Evolutionary conservation across 2,113 vertebrate species (phyloP), one percentile per base, ranked within the genome.

Genomic region (Rana temporaria): DNA sequence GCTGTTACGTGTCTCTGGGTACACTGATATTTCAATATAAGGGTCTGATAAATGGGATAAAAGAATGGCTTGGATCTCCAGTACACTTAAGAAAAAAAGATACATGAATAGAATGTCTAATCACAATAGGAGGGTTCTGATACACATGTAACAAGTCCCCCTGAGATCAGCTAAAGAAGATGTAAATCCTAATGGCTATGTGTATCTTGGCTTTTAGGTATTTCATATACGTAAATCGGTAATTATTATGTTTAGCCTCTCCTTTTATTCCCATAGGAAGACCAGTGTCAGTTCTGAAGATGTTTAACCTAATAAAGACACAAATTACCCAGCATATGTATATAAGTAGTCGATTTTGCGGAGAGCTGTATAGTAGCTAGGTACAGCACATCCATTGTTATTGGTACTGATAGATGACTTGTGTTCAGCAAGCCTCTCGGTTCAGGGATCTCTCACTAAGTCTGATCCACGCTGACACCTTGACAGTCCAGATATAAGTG

Each of bases 401-500:
- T 67, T 67, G 55, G 42, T 56, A 19, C 63, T 67, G 76, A 78
- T 56, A 56, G 76, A 78, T 32, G 24, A 53, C 63, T 55, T 56
- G 63, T 65, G 42, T 56, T 78, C 30, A 34, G 73, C 57, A 76
- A 24, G 73, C 63, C 32, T 76, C 73, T 32, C 59, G 4, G 52
- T 66, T 78, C 14, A 78, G 63, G 62, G 32, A 78, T 7, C 48
- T 32, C 62, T 78, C 65, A 66, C 42, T 78, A 62, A 78, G 19
- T 38, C 16, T 67, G 42, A 78, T 66, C 11, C 24, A 78, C 48
- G n/a, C 63, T 56, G 62, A 64, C 76, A 78, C 53, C 48, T 78
- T 78, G 76, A 78, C 76, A 78, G 55, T 64, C 62, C 24, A 78
- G 63, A 67, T 64, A 78, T 56, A 5, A 30, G 53, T 9, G 63